Evolutionary conservation across 2,888 invertebrate genomes (phyloP), one percentile per base, ranked within the genome.

Genomic region (Tenthredo livida): DNA sequence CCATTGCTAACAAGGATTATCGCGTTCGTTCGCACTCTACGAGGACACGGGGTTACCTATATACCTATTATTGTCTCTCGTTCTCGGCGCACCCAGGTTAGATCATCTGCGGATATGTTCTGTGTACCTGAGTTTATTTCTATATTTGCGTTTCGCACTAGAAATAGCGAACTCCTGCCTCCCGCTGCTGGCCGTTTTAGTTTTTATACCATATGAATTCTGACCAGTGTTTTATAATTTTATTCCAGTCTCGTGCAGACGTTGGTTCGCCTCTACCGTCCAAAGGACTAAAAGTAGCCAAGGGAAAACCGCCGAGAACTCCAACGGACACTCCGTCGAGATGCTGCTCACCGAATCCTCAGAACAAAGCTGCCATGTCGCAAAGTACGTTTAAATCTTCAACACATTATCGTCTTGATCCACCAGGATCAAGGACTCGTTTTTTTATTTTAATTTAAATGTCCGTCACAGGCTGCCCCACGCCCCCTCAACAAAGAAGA

Each of bases 401-500:
- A 21, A 61, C 21, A 33, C 33, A n/a, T 54, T 50, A n/a, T 54
- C 25, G 9, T 77, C 25, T 50, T 50, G n/a, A 50, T 77, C 29
- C 77, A 25, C 54, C 54, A 10, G 50, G 21, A 15, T 29, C 25
- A 9, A 15, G 21, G 10, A 61, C 21, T 40, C n/a, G n/a, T 15
- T 84, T 75, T 75, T 21, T 75, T 40, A 84, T 84, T 54, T 54
- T 12, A 33, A 50, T 7, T 25, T 17, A 72, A 67, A 50, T 78
- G 40, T 85, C 21, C 43, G 9, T 87, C 87, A 3, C 87, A 93
- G 93, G 94, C 88, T 97, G 97, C 91, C 97, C 97, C 73, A 97
- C 97, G 78, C 97, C 97, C 73, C 97, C 97, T 0, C 96, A 96
- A 89, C 95, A 95, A 87, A 95, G 97, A 89, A 96, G 97, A 93